Evolutionary conservation across 1,140 invertebrate genomes (phyloP).

Genomic region (Zaprionus inermis): DNA sequence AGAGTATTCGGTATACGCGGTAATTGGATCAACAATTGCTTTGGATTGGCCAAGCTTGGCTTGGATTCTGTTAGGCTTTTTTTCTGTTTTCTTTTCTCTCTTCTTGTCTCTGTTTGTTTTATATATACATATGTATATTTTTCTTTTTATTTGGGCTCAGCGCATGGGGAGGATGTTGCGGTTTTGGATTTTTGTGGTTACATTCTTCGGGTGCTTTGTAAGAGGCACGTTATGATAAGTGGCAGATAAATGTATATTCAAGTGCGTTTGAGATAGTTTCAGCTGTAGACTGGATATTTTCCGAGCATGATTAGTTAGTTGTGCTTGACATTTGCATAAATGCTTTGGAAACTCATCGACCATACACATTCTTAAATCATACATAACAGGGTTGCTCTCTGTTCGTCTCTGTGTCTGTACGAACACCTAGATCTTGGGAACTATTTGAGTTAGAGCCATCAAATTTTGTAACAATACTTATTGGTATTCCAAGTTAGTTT

Average conservation of each 20-base stretch:
- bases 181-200: slow-evolving; percentile 76
- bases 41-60: neutral
- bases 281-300: neutral
- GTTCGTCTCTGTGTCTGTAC: neutral
- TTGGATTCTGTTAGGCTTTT: neutral
- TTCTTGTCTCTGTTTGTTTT: slow-evolving; percentile 1
- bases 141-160: slow-evolving; percentile 19
- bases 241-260: neutral
- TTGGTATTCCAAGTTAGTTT: no score
- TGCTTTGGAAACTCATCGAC: no score
- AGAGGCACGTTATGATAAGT: neutral
- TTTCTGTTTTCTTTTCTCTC: neutral
- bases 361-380: no score
- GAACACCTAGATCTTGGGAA: no score
- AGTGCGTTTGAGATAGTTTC: neutral
- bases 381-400: no score
- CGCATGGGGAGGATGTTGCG: slow-evolving; percentile 66
- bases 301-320: neutral
- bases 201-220: slow-evolving; percentile 2
- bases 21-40: slow-evolving; percentile 55
- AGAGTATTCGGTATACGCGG: slow-evolving; percentile 36
- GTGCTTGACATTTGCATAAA: neutral
- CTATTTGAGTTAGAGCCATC: no score
- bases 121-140: no score
- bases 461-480: no score